Evolutionary conservation across 2,113 vertebrate species (phyloP).

Genomic region (Arizona elegans): DNA sequence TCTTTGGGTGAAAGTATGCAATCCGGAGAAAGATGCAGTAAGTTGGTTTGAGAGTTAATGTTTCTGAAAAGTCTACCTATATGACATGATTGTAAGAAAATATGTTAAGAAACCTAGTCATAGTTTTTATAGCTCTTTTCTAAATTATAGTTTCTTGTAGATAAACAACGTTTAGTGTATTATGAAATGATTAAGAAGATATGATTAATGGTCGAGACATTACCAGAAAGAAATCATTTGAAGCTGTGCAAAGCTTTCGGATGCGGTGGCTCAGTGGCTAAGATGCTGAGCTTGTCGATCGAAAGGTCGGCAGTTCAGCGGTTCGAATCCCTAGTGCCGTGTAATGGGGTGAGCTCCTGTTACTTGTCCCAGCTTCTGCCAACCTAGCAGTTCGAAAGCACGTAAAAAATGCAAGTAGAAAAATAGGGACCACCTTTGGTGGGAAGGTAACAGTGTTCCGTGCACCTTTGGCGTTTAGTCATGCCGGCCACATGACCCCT

Average conservation of each 20-base stretch:
- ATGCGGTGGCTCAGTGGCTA: too few relatives aligned
- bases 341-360: too few relatives aligned
- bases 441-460: too few relatives aligned
- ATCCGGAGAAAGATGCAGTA: slow-evolving; percentile 98
- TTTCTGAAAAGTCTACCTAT: not conserved
- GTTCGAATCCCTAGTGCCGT: too few relatives aligned
- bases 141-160: not conserved
- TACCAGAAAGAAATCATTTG: not conserved
- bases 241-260: not conserved
- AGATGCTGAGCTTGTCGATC: too few relatives aligned
- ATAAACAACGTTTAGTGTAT: not conserved
- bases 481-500: too few relatives aligned
- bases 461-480: too few relatives aligned
- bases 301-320: too few relatives aligned
- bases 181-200: not conserved
- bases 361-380: too few relatives aligned
- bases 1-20: slow-evolving; percentile 99
- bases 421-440: too few relatives aligned
- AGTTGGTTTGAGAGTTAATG: slow-evolving; percentile 54
- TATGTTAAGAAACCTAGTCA: not conserved
- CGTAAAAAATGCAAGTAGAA: too few relatives aligned
- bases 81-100: not conserved
- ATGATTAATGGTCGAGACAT: not conserved
- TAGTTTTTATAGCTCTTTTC: not conserved
- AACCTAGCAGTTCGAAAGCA: too few relatives aligned